These are phyloP conservation scores for Lucilia sericata DNA, from an alignment of 1,140 invertebrate species.

Conservation along the genomic window DNA sequence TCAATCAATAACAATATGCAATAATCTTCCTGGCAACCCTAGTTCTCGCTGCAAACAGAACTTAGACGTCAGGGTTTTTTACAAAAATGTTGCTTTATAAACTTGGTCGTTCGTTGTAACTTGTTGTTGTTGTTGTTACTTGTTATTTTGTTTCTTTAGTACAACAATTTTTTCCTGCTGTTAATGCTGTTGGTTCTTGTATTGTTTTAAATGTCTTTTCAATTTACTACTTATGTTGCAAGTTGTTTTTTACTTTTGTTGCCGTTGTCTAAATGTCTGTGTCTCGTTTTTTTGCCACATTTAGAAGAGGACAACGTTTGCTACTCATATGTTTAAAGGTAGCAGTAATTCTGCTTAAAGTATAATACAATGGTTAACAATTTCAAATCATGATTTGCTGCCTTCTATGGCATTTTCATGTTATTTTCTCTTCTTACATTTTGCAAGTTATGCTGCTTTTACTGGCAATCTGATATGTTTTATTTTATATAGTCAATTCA, in stretches of 20 bases:
- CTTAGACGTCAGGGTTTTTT: too few relatives aligned
- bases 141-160: too few relatives aligned
- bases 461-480: background rate
- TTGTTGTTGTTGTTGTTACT: background rate
- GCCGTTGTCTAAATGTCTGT: background rate
- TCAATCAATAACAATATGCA: too few relatives aligned
- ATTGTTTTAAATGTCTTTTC: slow-evolving; percentile 6
- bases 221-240: slow-evolving; percentile 2
- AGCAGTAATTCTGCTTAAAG: too few relatives aligned
- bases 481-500: background rate
- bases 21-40: too few relatives aligned
- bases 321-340: too few relatives aligned
- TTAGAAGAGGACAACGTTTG: too few relatives aligned
- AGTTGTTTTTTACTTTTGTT: background rate
- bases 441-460: background rate
- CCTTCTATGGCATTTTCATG: too few relatives aligned
- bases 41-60: too few relatives aligned
- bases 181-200: background rate
- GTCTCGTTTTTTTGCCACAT: too few relatives aligned
- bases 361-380: too few relatives aligned
- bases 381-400: too few relatives aligned
- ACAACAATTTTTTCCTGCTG: background rate
- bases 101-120: background rate
- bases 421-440: background rate
- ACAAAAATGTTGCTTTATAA: background rate